Percentiles rank a stretch among this genome's conserved stretches.
phyloP scores from a whole-genome alignment of 2,797 vertebrate species.

The Glyptemys insculpta region DNA sequence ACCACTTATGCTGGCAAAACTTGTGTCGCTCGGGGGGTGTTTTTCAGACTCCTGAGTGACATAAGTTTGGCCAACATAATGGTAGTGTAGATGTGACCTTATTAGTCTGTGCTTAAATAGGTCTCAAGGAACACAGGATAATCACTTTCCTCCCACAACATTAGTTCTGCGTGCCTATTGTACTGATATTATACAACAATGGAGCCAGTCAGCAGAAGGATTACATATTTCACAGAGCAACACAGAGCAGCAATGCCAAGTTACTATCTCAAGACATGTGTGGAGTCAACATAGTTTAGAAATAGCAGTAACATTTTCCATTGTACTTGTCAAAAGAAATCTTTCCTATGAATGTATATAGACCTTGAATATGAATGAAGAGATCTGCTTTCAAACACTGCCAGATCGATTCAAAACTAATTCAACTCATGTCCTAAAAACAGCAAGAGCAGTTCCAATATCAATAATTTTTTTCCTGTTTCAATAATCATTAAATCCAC shows the following conservation, averaged over 20 bases:
- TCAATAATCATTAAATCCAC: conserved; percentile 61
- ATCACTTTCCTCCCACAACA: not conserved
- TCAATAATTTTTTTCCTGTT: conserved; percentile 65
- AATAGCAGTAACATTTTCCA: conserved; percentile 66
- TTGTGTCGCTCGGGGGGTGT: too few relatives aligned
- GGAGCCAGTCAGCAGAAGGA: not conserved
- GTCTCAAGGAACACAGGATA: not conserved
- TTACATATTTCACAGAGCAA: conserved; percentile 17
- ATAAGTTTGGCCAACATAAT: too few relatives aligned
- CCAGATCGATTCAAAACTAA: conserved; percentile 43
- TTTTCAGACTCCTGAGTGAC: too few relatives aligned
- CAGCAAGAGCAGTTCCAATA: conserved; percentile 62
- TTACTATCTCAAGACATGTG: conserved; percentile 65
- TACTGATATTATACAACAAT: not conserved
- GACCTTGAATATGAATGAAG: conserved; percentile 45
- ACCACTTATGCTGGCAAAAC: too few relatives aligned
- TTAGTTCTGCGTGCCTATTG: not conserved
- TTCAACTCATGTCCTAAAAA: conserved; percentile 43
- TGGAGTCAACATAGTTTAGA: conserved; percentile 50
- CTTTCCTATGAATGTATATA: conserved; percentile 18
- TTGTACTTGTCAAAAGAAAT: conserved; percentile 46
- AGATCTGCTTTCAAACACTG: conserved; percentile 41
- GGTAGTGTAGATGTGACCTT: too few relatives aligned
- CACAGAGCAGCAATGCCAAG: conserved; percentile 12
- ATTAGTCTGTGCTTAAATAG: not conserved